phyloP scores from a whole-genome alignment of 1,140 invertebrate species.

The Drosophila leontia region DNA sequence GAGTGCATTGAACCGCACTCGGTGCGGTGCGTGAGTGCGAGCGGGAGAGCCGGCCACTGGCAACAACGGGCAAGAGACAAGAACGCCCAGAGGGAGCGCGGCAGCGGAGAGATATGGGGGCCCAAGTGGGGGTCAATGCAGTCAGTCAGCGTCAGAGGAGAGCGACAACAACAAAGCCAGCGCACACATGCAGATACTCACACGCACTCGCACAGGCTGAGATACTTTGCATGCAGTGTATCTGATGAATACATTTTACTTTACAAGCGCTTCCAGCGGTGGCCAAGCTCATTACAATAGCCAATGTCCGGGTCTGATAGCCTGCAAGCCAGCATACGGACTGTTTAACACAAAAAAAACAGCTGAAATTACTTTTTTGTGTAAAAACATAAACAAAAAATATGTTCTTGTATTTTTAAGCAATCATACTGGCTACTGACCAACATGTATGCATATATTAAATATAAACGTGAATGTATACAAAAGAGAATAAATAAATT shows the following conservation, averaged over 20 bases:
- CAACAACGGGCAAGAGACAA: constrained; percentile 13
- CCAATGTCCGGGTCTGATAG: constrained; percentile 62
- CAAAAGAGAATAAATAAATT: no score
- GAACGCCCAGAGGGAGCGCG: constrained; percentile 10
- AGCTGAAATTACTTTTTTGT: not conserved
- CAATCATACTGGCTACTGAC: not conserved
- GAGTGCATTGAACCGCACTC: constrained; percentile 75
- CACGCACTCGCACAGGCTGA: constrained; percentile 33
- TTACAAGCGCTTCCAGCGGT: constrained; percentile 26
- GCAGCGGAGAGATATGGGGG: constrained; percentile 24
- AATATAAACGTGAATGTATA: no score
- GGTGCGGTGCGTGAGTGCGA: constrained; percentile 58
- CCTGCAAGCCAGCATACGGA: not conserved
- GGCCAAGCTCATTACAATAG: constrained; percentile 14
- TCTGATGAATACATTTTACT: constrained; percentile 67
- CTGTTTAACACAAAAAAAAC: not conserved
- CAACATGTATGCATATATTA: no score
- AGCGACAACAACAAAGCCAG: constrained; percentile 59
- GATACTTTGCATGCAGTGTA: constrained; percentile 67
- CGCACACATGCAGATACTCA: constrained; percentile 31
- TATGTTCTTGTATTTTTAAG: not conserved
- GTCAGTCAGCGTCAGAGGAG: constrained; percentile 54
- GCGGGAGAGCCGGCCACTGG: constrained; percentile 36
- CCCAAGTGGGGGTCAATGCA: constrained; percentile 81
- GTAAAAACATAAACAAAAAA: not conserved